These are phyloP conservation scores for Silurus glanis DNA, from an alignment of 2,113 vertebrate genomes.

Conservation along the genomic window DNA sequence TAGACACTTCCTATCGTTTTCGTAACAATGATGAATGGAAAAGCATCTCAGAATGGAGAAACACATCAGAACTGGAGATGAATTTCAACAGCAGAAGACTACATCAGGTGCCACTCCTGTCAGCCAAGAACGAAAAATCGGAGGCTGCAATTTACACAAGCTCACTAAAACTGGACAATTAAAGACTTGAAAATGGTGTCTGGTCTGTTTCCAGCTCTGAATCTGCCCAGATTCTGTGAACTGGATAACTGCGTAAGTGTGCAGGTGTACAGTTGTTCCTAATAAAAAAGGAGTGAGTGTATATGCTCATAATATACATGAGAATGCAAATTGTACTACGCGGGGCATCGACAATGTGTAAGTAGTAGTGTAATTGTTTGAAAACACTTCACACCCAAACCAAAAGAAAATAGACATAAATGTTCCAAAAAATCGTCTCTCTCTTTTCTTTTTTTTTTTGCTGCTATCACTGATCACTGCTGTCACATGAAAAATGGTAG, in stretches of 20 bases:
- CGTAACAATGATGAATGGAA: neutral
- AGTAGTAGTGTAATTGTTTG: neutral
- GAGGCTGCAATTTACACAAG: neutral
- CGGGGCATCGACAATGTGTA: neutral
- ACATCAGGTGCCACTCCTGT: neutral
- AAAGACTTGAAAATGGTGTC: neutral
- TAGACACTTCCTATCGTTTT: neutral
- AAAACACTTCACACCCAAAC: neutral
- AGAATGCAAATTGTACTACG: neutral
- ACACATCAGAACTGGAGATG: neutral
- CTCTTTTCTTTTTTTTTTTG: neutral
- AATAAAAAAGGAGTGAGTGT: neutral
- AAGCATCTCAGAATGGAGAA: neutral
- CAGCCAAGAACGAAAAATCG: neutral
- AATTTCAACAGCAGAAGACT: neutral
- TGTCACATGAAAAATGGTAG: neutral
- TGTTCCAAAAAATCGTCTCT: neutral
- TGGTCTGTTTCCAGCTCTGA: neutral
- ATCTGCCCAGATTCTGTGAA: neutral
- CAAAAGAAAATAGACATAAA: neutral
- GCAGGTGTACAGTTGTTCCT: neutral
- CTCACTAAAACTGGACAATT: neutral
- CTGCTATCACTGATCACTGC: neutral
- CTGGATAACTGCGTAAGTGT: neutral
- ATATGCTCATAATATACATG: neutral